Evolutionary conservation across 2,113 vertebrate species (phyloP).

Genomic region (Menura novaehollandiae): DNA sequence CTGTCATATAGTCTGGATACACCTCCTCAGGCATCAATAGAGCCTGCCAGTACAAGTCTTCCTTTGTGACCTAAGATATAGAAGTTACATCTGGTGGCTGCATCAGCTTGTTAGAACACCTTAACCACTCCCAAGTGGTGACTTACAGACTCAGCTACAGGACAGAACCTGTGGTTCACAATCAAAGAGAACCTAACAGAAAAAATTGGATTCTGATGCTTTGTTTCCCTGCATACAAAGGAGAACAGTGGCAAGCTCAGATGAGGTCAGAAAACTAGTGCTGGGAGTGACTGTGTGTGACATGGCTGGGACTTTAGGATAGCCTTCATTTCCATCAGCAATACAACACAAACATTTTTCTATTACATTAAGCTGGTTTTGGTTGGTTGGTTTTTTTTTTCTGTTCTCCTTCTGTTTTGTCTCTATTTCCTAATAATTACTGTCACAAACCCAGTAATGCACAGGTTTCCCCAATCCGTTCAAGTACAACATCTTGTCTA

Average conservation of each 20-base stretch:
- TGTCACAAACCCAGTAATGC: not conserved
- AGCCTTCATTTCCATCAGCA: not conserved
- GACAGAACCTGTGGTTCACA: not conserved
- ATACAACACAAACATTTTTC: not conserved
- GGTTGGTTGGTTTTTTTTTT: not conserved
- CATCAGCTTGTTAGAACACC: not conserved
- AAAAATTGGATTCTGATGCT: not conserved
- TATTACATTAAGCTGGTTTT: not conserved
- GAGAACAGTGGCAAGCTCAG: not conserved
- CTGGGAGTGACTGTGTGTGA: not conserved
- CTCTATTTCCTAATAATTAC: not conserved
- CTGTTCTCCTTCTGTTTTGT: not conserved
- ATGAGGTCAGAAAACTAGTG: not conserved
- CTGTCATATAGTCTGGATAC: not conserved
- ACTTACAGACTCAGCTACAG: not conserved
- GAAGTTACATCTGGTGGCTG: not conserved
- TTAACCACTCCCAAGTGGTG: not conserved
- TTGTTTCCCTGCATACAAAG: not conserved
- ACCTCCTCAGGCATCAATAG: not conserved
- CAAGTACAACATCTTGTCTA: not conserved
- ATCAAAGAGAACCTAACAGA: not conserved
- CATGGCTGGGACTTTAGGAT: not conserved
- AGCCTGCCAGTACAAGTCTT: not conserved
- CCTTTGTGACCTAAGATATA: not conserved
- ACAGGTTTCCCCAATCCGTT: not conserved